Evolutionary conservation across 2,888 invertebrate species (phyloP), one percentile per base, ranked within the genome.

Genomic region (Patella depressa): DNA sequence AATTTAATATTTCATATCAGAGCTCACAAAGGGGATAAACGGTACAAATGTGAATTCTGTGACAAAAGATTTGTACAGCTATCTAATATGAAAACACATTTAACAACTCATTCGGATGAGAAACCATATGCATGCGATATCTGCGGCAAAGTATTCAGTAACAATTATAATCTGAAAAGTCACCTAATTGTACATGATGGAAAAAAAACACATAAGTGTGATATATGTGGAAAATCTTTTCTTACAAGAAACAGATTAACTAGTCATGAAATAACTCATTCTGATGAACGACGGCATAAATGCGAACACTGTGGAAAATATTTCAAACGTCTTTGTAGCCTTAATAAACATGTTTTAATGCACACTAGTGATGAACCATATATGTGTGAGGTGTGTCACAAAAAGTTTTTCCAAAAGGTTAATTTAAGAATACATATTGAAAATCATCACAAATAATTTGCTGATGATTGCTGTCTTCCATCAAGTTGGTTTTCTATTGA

Each of bases 181-280:
- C 65, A 65, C 24, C 19, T 11, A 19, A 24, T 12, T 4, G 5
- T 65, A 24, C 65, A 65, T 24, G 77, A 80, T 75, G 94, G 97
- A 97, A 97, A 97, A 91, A 98, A 98, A 90, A 97, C 97, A 0
- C 97, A 98, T 93, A 97, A 98, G 92, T 98, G 98, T 92, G 95
- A 94, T 81, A 94, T 97, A 73, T 98, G 97, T 91, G 95, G 96
- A 45, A 65, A 65, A 65, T 65, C 65, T 9, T 95, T 65, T 65
- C 11, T 24, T 24, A 12, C 19, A 24, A 65, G 24, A 65, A 19
- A 14, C 19, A 0, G 11, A 4, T 65, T 65, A 24, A 65, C 19
- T 19, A 11, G 11, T 65, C 65, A 65, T 24, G 24, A 65, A 65
- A 4, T 11, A 65, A 65, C 19, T 65, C 65, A 65, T 65, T 12